These are phyloP conservation scores for Nesospiza acunhae DNA, from an alignment of 2,113 vertebrate species.

Conservation along the genomic window DNA sequence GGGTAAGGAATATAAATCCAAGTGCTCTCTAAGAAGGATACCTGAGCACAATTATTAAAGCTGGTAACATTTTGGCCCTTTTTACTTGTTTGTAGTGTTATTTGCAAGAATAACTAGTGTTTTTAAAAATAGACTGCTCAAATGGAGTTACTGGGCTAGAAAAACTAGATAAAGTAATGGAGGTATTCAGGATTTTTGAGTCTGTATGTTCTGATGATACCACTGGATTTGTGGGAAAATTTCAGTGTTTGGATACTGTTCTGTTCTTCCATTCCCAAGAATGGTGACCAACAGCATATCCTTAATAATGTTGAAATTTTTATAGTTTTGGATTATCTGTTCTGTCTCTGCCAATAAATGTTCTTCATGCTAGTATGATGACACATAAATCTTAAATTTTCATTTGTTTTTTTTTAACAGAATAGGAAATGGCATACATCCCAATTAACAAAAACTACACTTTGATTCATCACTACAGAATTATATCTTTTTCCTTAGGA, in stretches of 20 bases:
- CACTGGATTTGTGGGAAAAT: not conserved
- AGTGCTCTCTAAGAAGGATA: not conserved
- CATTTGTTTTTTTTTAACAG: not conserved
- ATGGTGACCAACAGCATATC: not conserved
- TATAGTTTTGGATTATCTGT: not conserved
- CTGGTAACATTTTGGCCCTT: not conserved
- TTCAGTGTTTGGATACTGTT: not conserved
- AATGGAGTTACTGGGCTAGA: not conserved
- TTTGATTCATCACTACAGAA: not conserved
- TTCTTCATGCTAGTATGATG: not conserved
- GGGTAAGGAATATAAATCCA: not conserved
- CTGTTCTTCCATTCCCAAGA: not conserved
- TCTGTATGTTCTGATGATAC: not conserved
- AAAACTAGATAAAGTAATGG: not conserved
- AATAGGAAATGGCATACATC: not conserved
- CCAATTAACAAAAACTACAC: not conserved
- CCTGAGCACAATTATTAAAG: not conserved
- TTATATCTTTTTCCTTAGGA: not conserved
- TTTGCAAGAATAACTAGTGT: not conserved
- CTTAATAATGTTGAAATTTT: not conserved
- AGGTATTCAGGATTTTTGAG: not conserved
- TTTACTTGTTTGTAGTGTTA: not conserved
- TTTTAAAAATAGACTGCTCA: not conserved
- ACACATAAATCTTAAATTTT: not conserved
- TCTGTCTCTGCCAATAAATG: not conserved